These are phyloP conservation scores for Hypomesus transpacificus DNA, from an alignment of 2,113 vertebrate species.

Conservation along the genomic window DNA sequence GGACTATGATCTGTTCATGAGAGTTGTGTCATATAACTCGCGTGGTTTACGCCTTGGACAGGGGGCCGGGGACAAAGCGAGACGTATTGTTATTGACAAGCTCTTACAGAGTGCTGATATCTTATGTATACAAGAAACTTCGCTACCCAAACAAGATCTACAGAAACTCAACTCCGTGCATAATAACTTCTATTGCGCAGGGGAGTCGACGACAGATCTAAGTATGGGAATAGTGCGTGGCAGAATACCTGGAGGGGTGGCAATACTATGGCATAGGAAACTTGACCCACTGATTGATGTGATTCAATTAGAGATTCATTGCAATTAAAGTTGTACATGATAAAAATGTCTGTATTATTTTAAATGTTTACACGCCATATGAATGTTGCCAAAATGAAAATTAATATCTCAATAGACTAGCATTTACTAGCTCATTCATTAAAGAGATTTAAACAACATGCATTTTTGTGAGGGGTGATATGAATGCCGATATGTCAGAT, in stretches of 20 bases:
- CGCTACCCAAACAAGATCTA: background rate
- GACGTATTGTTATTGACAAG: too few relatives aligned
- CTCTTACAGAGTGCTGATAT: background rate
- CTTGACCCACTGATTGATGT: too few relatives aligned
- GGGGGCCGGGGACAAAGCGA: background rate
- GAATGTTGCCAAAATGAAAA: background rate
- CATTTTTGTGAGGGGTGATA: constrained; percentile 5
- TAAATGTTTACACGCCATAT: too few relatives aligned
- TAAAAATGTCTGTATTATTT: too few relatives aligned
- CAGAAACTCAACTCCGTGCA: background rate
- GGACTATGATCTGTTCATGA: background rate
- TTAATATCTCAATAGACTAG: background rate
- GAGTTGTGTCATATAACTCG: constrained; percentile 11
- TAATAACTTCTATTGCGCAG: too few relatives aligned
- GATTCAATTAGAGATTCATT: too few relatives aligned
- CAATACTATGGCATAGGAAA: background rate
- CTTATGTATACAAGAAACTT: constrained; percentile 8
- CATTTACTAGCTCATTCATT: constrained; percentile 2
- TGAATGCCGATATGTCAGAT: too few relatives aligned
- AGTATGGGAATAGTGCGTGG: constrained; percentile 3
- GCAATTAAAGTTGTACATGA: too few relatives aligned
- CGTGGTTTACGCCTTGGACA: background rate
- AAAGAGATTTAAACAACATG: background rate
- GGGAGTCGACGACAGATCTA: constrained; percentile 7
- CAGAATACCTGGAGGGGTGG: background rate